Conservation (phyloP, 1,140 invertebrate species). For the Sinella curviseta region DNA sequence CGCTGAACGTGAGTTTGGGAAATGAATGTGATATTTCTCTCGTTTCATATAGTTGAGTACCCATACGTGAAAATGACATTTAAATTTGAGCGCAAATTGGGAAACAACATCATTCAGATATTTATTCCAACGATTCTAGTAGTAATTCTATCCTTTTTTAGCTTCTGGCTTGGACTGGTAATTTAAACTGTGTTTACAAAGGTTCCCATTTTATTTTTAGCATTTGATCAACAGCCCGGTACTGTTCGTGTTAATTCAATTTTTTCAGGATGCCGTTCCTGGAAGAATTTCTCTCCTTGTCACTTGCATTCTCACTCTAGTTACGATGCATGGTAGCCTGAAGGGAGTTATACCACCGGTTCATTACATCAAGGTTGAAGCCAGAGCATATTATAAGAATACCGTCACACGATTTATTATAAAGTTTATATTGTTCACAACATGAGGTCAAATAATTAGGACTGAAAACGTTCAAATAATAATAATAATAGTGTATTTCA, state of each 20-base stretch:
- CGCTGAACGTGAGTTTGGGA: no score
- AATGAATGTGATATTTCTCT: no score
- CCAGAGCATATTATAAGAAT: not conserved
- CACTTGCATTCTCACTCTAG: slow-evolving; percentile 32
- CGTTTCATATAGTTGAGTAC: slow-evolving; percentile 55
- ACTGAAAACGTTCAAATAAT: no score
- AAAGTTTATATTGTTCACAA: not conserved
- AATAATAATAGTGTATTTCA: no score
- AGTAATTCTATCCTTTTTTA: slow-evolving; percentile 84
- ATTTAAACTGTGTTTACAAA: not conserved
- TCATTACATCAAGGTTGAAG: slow-evolving; percentile 37
- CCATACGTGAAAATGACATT: slow-evolving; percentile 74
- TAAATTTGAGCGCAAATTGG: slow-evolving; percentile 78
- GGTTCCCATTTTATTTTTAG: not conserved
- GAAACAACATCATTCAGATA: slow-evolving; percentile 82
- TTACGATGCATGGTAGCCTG: slow-evolving; percentile 31
- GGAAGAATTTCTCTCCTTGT: slow-evolving; percentile 34
- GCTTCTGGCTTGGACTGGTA: slow-evolving; percentile 80
- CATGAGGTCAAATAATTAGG: no score
- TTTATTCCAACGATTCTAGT: slow-evolving; percentile 82
- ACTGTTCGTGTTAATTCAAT: not conserved
- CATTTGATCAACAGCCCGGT: not conserved
- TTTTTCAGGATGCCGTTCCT: slow-evolving; percentile 2
- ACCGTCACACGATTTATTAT: no score
- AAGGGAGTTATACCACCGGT: slow-evolving; percentile 35